Evolutionary conservation across 1,140 invertebrate species (phyloP), one percentile per base, ranked within the genome.

Genomic region (Antheraea mylitta): DNA sequence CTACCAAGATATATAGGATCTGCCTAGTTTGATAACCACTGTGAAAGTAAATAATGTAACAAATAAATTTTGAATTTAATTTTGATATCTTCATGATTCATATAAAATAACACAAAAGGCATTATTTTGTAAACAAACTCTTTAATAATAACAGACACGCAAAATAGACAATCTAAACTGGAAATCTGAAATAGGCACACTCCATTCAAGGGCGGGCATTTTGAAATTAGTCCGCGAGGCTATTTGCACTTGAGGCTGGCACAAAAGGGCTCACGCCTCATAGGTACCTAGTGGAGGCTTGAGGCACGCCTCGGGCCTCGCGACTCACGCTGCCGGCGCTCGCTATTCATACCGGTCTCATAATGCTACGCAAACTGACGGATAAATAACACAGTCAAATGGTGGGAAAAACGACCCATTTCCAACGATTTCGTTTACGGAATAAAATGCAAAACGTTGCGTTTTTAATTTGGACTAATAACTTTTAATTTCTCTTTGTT

Each of bases 161-260:
- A 68, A 68, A 63, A 0, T 30, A 36, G 38, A 58, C 64, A 62
- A 71, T 67, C 65, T 71, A 53, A 53, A 53, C 60, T 67, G 58
- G 61, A 66, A 67, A 70, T 70, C 72, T 70, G 69, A 68, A 74
- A 74, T 74, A 74, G 70, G 72, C 72, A 67, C 68, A 70, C 58
- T 74, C 68, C 62, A 74, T 70, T 64, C 72, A 70, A 74, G 72
- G 67, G 67, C 69, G 69, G 69, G 69, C 72, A 78, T 81, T 79
- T 82, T 80, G 75, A 82, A 85, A 85, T 85, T 83, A 82, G 75
- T 79, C 80, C 77, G 81, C 76, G 45, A 80, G 76, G 78, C 81
- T 85, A 82, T 85, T 85, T 85, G 73, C 81, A 83, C 75, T 85
- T 77, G 76, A 85, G 77, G 60, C 59, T 74, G 61, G 71, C 59